Evolutionary conservation across 1,140 invertebrate species (phyloP), one percentile per base, ranked within the genome.

Genomic region (Trialeurodes vaporariorum): DNA sequence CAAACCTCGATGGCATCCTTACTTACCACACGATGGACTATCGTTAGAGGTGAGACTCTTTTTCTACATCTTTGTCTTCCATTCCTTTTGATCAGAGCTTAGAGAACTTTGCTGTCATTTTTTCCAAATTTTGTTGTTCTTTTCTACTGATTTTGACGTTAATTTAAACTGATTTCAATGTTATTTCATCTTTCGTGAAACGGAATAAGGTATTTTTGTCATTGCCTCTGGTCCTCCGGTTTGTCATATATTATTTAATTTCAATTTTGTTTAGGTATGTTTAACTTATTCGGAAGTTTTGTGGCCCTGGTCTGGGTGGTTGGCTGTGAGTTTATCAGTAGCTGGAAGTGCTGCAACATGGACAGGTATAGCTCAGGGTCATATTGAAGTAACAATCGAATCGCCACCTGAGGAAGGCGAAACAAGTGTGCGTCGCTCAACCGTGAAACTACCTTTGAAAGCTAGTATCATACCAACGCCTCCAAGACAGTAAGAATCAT

Each of bases 291-390:
- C 90, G n/a, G 82, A 87, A 68, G 82, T 90, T 40, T 79, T 98
- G 22, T 98, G 95, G 95, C 96, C 95, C 0, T 98, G 95, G 94
- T 94, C 93, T 9, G 96, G 96, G 0, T 98, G 92, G 87, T 78
- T 98, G 66, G 92, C 93, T 13, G 84, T 73, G 23, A 85, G 83
- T 73, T 81, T 93, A 68, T 81, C 81, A 1, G 89, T 91, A 0
- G 73, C 82, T 1, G 79, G 84, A 70, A 79, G 79, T 60, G 91
- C 88, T 11, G 83, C 83, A 1, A 80, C 85, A 64, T 95, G 88
- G 82, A 90, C 94, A 74, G 88, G 89, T 24, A 81, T 87, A 64
- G 87, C 86, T 62, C 85, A 89, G 80, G 94, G 95, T 24, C 90
- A 93, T 75, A 84, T 98, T 61, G 87, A 87, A 64, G 75, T 98